A percentile compares a stretch with the other conserved stretches of the same genome.
Conservation (phyloP, 2,113 vertebrate genomes). For the Peromyscus polionotus region DNA sequence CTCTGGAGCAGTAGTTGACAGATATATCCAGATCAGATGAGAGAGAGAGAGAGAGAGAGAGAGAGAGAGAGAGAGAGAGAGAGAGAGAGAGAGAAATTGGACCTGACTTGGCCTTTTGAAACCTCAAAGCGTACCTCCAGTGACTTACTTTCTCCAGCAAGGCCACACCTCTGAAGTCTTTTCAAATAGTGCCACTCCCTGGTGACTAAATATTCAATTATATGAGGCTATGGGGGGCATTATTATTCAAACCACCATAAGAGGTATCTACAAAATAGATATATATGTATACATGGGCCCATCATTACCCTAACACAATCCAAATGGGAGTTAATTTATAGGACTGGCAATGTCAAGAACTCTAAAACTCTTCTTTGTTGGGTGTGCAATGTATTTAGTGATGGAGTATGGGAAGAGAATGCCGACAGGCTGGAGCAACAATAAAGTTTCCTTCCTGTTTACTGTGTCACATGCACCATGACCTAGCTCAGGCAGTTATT, state of each 20-base stretch:
- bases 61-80: too few relatives aligned
- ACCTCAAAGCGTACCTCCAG: background rate
- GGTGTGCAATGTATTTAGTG: background rate
- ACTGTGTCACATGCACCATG: background rate
- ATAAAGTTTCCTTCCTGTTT: conserved; percentile 8
- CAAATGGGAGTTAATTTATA: conserved; percentile 26
- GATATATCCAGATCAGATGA: background rate
- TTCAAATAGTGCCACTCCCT: background rate
- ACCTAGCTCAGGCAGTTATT: conserved; percentile 5
- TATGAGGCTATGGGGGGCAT: background rate
- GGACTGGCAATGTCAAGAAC: background rate
- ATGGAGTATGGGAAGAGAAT: background rate
- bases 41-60: too few relatives aligned
- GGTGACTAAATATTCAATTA: background rate
- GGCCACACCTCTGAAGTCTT: background rate
- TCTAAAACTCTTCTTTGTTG: conserved; percentile 24
- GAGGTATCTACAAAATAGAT: background rate
- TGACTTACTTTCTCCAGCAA: background rate
- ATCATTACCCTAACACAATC: background rate
- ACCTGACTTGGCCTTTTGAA: background rate
- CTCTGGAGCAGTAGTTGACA: background rate
- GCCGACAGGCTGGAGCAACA: background rate
- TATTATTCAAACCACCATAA: background rate
- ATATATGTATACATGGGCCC: background rate
- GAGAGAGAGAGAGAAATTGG: background rate